Conservation (phyloP, 1,140 invertebrate genomes). For the Panagrolaimus sp. region DNA sequence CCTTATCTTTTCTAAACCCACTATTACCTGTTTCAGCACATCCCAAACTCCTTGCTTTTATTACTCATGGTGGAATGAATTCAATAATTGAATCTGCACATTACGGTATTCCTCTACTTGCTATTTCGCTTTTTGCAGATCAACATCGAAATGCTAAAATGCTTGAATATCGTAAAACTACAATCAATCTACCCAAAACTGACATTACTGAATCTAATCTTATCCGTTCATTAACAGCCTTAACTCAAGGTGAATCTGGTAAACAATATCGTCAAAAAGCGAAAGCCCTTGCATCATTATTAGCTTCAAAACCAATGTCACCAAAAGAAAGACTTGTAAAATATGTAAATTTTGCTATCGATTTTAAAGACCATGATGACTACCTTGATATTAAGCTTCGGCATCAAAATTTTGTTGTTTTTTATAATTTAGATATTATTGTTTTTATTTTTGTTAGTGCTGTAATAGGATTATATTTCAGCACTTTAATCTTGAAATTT, state of each 20-base stretch:
- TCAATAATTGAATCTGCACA: conserved; percentile 16
- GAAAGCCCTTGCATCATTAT: not conserved
- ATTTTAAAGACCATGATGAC: not conserved
- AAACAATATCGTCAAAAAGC: not conserved
- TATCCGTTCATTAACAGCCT: not conserved
- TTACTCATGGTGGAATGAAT: conserved; percentile 29
- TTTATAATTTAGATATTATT: conserved; percentile 4
- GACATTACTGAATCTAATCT: not conserved
- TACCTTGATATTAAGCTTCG: not conserved
- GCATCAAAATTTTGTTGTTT: not conserved
- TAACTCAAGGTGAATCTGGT: not conserved
- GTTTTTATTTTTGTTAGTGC: not conserved
- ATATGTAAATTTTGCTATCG: not conserved
- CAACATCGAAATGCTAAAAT: conserved; percentile 15
- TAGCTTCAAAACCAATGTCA: not conserved
- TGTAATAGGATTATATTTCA: not conserved
- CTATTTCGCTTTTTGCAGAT: conserved; percentile 21
- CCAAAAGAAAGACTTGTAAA: not conserved
- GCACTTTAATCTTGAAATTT: not conserved
- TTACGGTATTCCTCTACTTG: conserved; percentile 22
- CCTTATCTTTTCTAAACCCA: no score
- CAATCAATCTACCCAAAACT: not conserved
- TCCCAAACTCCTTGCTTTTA: conserved; percentile 13
- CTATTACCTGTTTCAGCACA: not conserved
- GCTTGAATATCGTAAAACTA: conserved; percentile 9